Evolutionary conservation across 2,797 vertebrate species (phyloP), one percentile per base, ranked within the genome.

Genomic region (Pantherophis alleghaniensis): DNA sequence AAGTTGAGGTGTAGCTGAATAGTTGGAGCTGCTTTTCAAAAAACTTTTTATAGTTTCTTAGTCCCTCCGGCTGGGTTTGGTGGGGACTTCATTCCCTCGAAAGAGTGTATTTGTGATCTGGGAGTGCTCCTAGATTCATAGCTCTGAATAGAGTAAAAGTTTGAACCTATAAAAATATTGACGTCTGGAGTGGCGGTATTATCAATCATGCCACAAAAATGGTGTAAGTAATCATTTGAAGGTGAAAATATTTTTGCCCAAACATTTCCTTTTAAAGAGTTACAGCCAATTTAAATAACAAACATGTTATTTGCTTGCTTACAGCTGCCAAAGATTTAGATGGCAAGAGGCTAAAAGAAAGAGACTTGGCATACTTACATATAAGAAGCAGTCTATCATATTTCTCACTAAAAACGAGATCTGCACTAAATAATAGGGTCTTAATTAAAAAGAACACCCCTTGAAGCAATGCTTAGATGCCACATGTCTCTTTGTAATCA

Each of bases 261-360:
- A 42, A 47, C 20, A 47, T 69, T 88, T 55, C 26, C 14, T 88
- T 74, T 74, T 88, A 20, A 57, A 92, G 69, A 57, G 32, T 55
- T 74, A 61, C 26, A 37, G 86, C 91, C 55, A n/a, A n/a, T 61
- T 92, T 74, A 88, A 88, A 88, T 22, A 92, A 92, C 26, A 18
- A 88, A 42, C 22, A 92, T 69, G 28, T 83, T 83, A 24, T 83
- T 47, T 83, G 74, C 74, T 83, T 47, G 4, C 7, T 79, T 79
- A 79, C 9, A 74, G 66, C 32, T 79, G 69, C 32, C 69, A 79
- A 79, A 79, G 7, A 22, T 37, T 42, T 79, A 79, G 69, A 79
- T 42, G 69, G 32, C 32, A 79, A 79, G 32, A 79, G 1, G 18
- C 9, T 79, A 42, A 79, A 79, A 42, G 32, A 11, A 79, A 79